Base-by-base conservation (phyloP, 2,888 invertebrate species). In the Venusia cambrica region DNA sequence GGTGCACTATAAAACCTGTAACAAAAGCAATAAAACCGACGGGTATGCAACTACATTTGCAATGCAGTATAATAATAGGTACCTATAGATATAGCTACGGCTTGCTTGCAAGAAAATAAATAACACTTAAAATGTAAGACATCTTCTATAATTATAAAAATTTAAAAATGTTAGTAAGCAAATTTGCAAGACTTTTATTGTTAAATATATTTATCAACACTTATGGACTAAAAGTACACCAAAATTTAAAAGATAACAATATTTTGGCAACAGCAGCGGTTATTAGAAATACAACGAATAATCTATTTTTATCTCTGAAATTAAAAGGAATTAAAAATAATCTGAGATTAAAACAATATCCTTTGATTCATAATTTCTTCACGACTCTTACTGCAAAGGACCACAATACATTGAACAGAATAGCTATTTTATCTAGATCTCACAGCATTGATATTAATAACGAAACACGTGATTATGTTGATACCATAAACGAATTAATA, bases 311-410 rank as follows among this genome's bases (percentile, higher is more conserved):
- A 5, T 46, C 16, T 28, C 47, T 80, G 0, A 62, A 59, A 35
- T 35, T 75, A 3, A 53, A 49, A 22, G 46, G 41, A 16, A 32
- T 43, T 1, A 54, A 55, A 15, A 42, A 51, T 6, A 62, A 54
- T 18, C 41, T 48, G 1, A 65, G 48, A 31, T 42, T 72, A 6
- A 57, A 51, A 32, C 63, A 73, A 17, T 72, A 63, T 38, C 50
- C 62, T 1, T 45, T 47, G 15, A 58, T 74, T 22, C 69, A 74
- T 46, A 66, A 73, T 21, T 68, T 61, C 39, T 72, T 80, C 21
- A 46, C 61, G 2, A 57, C 65, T 10, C 47, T 69, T 13, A 65
- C 69, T n/a, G 42, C 62, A 12, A 56, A 59, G 48, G 64, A 73
- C 41, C 56, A 68, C 32, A 42, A 60, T 4, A 61, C 44, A 35